Evolutionary conservation across 1,140 invertebrate species (phyloP), one percentile per base, ranked within the genome.

Genomic region (Charaxes varanes): DNA sequence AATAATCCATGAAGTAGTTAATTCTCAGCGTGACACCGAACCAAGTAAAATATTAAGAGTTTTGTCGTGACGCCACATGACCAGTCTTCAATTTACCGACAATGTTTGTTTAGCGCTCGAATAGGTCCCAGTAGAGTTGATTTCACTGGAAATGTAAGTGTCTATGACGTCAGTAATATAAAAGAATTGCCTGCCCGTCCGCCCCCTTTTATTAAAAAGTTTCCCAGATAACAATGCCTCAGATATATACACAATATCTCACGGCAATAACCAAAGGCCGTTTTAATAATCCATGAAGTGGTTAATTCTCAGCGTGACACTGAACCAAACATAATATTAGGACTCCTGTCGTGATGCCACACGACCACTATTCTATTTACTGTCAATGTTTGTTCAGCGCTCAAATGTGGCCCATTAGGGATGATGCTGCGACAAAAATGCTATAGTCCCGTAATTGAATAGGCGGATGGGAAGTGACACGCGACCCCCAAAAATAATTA

Each of bases 11-110:
- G 55, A 57, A 69, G 60, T 56, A 53, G 50, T 55, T 55, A 48
- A 53, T 51, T 60, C 63, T 34, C 63, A 41, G 64, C 56, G 54
- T 60, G 68, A 53, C 54, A 51, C 50, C 42, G 41, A 53, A 54
- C 41, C 46, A 45, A 48, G 31, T 34, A 43, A 50, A 63, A 65
- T 79, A 76, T 76, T 66, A 61, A 62, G 58, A 63, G 61, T 66
- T 71, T 72, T 64, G 73, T 64, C 53, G 77, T 51, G 72, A 61
- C 63, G 72, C 53, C 74, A 74, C 76, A 69, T 74, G 78, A 68
- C 78, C 53, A 45, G 43, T 64, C 58, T 68, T 69, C 71, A 68
- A 72, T 72, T 65, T 66, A 59, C 53, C 48, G 57, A 38, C 38
- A 55, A 34, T 78, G 67, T 78, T 76, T 80, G 72, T 70, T 68